phyloP scores from a whole-genome alignment of 2,113 vertebrate species.

The Ictalurus furcatus region DNA sequence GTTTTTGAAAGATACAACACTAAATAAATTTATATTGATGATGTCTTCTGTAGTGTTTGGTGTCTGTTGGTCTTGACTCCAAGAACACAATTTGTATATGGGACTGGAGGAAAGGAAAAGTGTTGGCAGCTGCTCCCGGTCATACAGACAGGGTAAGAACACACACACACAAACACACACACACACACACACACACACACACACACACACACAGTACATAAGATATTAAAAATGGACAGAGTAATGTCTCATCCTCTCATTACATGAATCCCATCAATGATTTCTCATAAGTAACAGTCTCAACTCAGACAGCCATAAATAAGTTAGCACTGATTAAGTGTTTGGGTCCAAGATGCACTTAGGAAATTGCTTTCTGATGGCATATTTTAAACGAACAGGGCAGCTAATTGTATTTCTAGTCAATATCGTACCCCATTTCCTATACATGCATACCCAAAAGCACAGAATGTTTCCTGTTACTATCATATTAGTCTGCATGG shows the following conservation, averaged over 20 bases:
- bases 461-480: neutral
- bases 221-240: conserved; percentile 2
- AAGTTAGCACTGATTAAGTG: conserved; percentile 37
- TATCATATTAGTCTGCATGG: neutral
- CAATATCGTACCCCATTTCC: neutral
- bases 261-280: neutral
- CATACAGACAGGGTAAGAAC: conserved; percentile 92
- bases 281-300: conserved; percentile 9
- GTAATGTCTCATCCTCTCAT: neutral
- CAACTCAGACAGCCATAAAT: conserved; percentile 33
- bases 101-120: conserved; percentile 96
- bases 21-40: conserved; percentile 31
- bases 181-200: conserved; percentile 17
- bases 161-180: conserved; percentile 28
- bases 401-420: neutral
- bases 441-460: conserved; percentile 1
- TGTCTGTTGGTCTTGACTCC: conserved; percentile 96
- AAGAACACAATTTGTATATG: conserved; percentile 98
- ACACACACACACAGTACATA: conserved; percentile 16
- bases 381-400: conserved; percentile 4
- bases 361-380: conserved; percentile 29
- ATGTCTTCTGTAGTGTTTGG: conserved; percentile 84
- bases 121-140: conserved; percentile 92
- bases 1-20: neutral
- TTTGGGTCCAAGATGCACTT: conserved; percentile 31